Percentiles rank a stretch among this genome's conserved stretches.
phyloP scores from a whole-genome alignment of 1,140 invertebrate genomes.

The Trypoxylus dichotomus region DNA sequence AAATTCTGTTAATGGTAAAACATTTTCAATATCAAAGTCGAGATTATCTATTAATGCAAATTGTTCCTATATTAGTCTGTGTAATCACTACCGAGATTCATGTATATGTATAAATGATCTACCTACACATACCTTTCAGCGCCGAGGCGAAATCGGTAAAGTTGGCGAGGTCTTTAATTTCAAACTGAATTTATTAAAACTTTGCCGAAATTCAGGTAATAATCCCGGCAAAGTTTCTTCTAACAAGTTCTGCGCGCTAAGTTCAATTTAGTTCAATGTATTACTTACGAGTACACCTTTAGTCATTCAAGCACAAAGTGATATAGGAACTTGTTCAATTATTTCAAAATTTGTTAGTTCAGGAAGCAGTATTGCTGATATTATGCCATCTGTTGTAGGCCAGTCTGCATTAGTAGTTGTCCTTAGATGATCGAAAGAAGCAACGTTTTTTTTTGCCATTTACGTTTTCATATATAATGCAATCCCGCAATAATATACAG shows the following conservation, averaged over 20 bases:
- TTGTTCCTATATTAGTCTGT: too few species aligned
- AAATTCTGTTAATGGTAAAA: too few species aligned
- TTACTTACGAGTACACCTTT: not conserved
- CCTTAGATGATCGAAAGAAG: too few species aligned
- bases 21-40: too few species aligned
- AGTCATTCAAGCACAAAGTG: not conserved
- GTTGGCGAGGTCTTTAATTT: not conserved
- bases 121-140: not conserved
- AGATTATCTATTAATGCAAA: too few species aligned
- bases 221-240: not conserved
- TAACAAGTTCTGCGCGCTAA: not conserved
- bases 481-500: too few species aligned
- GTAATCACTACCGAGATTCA: not conserved
- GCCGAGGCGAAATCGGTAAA: not conserved
- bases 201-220: constrained; percentile 4
- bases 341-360: not conserved
- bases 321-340: not conserved
- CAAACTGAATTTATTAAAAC: constrained; percentile 18
- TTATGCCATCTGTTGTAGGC: too few species aligned
- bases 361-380: too few species aligned
- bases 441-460: too few species aligned
- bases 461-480: too few species aligned
- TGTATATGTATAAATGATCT: not conserved
- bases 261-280: constrained; percentile 5
- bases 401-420: too few species aligned